Evolutionary conservation across 2,888 invertebrate species (phyloP).

Genomic region (Lasioglossum figueresi): DNA sequence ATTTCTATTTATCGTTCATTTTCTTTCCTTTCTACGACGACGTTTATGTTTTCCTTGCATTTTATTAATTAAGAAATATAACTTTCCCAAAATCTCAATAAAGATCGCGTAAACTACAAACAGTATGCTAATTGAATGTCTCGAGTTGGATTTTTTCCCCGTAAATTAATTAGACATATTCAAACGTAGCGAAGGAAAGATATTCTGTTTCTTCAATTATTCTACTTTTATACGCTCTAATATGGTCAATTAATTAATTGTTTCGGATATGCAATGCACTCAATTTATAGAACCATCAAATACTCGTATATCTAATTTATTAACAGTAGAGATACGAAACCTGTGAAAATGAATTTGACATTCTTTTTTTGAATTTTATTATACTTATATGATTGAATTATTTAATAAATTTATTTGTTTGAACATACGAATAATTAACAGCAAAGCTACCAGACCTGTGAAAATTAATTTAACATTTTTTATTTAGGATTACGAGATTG

Average conservation of each 20-base stretch:
- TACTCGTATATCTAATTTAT: background rate
- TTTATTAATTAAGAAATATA: background rate
- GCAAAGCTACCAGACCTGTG: background rate
- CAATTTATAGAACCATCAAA: background rate
- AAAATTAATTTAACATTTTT: background rate
- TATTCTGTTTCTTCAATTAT: background rate
- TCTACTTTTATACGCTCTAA: background rate
- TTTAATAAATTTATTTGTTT: no score
- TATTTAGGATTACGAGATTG: background rate
- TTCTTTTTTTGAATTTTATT: no score
- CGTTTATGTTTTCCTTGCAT: background rate
- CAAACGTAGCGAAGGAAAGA: background rate
- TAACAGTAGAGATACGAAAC: background rate
- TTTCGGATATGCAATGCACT: background rate
- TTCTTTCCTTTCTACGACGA: background rate
- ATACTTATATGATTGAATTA: no score
- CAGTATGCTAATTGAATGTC: background rate
- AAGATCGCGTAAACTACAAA: background rate
- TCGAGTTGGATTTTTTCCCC: no score
- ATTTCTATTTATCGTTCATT: slow-evolving; percentile 11
- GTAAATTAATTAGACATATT: background rate
- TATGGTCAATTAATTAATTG: background rate
- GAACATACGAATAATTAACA: no score
- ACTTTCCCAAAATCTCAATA: background rate
- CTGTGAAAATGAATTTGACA: background rate